Evolutionary conservation across 1,140 invertebrate genomes (phyloP).

Genomic region (Apis laboriosa): DNA sequence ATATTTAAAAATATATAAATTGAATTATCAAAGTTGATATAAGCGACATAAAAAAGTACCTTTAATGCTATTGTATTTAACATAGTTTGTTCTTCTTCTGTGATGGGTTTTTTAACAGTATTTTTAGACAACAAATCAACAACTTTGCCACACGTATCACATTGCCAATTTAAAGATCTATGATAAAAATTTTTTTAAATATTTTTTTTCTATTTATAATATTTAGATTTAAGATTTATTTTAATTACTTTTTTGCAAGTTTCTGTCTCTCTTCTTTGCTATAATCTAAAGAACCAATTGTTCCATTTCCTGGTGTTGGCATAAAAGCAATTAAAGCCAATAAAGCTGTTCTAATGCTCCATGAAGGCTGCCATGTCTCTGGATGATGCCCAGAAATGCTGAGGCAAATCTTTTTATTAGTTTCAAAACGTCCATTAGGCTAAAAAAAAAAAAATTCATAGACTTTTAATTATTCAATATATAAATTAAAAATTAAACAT

Average conservation of each 20-base stretch:
- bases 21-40: neutral
- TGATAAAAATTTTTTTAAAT: conserved; percentile 20
- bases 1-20: neutral
- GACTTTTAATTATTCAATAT: neutral
- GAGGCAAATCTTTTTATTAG: conserved; percentile 97
- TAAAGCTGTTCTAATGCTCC: conserved; percentile 97
- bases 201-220: neutral
- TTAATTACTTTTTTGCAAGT: conserved; percentile 88
- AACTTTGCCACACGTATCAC: conserved; percentile 76
- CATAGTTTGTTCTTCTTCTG: conserved; percentile 79
- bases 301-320: conserved; percentile 93
- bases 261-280: conserved; percentile 89
- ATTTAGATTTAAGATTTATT: neutral
- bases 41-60: conserved; percentile 57
- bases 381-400: conserved; percentile 99
- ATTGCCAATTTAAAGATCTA: conserved; percentile 78
- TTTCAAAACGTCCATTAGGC: conserved; percentile 97
- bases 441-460: conserved; percentile 71
- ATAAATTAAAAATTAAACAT: neutral
- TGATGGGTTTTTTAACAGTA: conserved; percentile 73
- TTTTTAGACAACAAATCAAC: conserved; percentile 75
- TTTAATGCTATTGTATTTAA: conserved; percentile 79
- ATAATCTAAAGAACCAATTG: conserved; percentile 95
- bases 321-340: conserved; percentile 97
- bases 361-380: conserved; percentile 98